Percentiles rank a stretch among this genome's conserved stretches.
Evolutionary conservation across 2,888 invertebrate genomes (phyloP).

Genomic region (Drosophila leonis): DNA sequence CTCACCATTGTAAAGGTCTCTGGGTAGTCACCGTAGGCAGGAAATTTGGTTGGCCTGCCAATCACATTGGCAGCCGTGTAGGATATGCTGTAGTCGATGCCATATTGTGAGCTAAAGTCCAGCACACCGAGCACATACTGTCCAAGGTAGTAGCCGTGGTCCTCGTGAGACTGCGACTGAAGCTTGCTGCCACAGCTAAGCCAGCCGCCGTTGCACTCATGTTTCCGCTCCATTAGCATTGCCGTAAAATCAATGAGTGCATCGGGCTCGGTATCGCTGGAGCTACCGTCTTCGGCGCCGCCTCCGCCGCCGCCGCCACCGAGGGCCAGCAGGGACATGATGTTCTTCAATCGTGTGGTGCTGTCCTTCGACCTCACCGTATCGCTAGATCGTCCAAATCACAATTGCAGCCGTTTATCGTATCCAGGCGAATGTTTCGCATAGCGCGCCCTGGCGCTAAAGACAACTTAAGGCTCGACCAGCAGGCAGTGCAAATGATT

Average conservation of each 20-base stretch:
- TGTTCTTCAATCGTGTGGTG: constrained; percentile 19
- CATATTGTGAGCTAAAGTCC: constrained; percentile 96
- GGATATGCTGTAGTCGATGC: constrained; percentile 93
- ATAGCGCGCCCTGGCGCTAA: constrained; percentile 41
- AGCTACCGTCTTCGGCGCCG: constrained; percentile 40
- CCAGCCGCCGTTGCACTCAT: constrained; percentile 32
- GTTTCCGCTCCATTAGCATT: constrained; percentile 52
- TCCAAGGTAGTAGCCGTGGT: constrained; percentile 86
- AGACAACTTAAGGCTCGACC: not conserved
- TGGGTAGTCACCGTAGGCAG: constrained; percentile 96
- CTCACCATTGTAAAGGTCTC: constrained; percentile 95
- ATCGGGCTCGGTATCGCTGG: constrained; percentile 66
- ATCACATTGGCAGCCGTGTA: constrained; percentile 95
- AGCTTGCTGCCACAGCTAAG: constrained; percentile 42
- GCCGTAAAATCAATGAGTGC: constrained; percentile 70
- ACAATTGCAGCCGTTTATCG: constrained; percentile 24
- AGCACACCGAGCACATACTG: constrained; percentile 92
- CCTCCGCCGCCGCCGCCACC: constrained; percentile 33
- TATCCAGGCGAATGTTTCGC: constrained; percentile 46
- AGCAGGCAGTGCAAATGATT: not conserved
- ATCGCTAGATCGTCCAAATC: constrained; percentile 30
- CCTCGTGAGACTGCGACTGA: constrained; percentile 31
- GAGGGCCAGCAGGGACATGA: constrained; percentile 61
- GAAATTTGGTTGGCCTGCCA: constrained; percentile 93
- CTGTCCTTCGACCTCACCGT: constrained; percentile 48